Evolutionary conservation across 92 coral and sea anemone species (phyloP), one percentile per base, ranked within the genome.

Genomic region (Zoanthus gigantus): DNA sequence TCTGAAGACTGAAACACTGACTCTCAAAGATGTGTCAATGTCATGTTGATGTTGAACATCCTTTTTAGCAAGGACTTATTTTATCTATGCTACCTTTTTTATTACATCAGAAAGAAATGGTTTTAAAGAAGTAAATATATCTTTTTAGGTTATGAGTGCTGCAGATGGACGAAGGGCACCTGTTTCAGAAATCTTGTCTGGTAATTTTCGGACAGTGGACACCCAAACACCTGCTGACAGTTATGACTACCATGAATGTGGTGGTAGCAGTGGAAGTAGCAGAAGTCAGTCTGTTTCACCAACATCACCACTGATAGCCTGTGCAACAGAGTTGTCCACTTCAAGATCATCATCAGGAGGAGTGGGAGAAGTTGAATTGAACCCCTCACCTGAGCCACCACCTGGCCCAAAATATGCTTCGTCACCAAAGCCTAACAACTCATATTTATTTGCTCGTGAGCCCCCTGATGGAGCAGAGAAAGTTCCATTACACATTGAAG

Each of bases 391-490:
- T 30, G 98, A 94, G 58, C 92, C 92, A 58, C 91, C 97, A 48
- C 71, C 87, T 29, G 96, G 92, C 30, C 82, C 94, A 32, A 96
- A 96, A 81, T 96, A 95, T 92, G 98, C 98, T 1, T 96, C 98
- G 1, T 96, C 99, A 16, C 99, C 99, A 2, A 95, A 92, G 67
- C 98, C 98, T 16, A 96, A 96, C 60, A 96, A 96, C 16, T 92
- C 98, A 0, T 96, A 93, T 80, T 84, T 90, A 48, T 96, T 96
- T 92, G 98, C 98, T 44, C 90, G 99, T 50, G 99, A 96, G 37
- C 99, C 99, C 45, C 99, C 99, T 17, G 99, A 96, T 89, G 99
- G 99, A 10, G 99, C 99, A 0, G 99, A 96, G 91, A 96, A 95
- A 79, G 98, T 96, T 15, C 96, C 96, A 29, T 76, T 91, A 8